Percentiles rank a stretch among this genome's conserved stretches.
Conservation (phyloP, 1,140 invertebrate species). For the Drosophila nikananu region DNA sequence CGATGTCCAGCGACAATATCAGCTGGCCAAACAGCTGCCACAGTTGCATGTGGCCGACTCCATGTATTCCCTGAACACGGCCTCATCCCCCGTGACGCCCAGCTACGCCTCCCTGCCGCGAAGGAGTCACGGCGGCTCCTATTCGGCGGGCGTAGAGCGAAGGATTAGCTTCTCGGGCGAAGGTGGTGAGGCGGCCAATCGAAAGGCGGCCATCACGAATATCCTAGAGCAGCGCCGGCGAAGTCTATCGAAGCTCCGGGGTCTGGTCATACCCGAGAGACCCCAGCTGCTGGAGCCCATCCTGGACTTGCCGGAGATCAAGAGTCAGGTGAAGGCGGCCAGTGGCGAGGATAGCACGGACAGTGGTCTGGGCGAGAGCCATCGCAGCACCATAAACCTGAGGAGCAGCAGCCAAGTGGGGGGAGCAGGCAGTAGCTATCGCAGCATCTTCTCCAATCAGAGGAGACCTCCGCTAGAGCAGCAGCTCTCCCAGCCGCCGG, state of each 20-base stretch:
- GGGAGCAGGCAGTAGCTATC: slow-evolving; percentile 53
- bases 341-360: slow-evolving; percentile 76
- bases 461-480: slow-evolving; percentile 60
- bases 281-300: slow-evolving; percentile 86
- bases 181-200: slow-evolving; percentile 71
- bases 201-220: slow-evolving; percentile 83
- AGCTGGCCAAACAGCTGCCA: slow-evolving; percentile 73
- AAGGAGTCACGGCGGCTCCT: slow-evolving; percentile 65
- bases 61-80: slow-evolving; percentile 78
- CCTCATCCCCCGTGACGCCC: slow-evolving; percentile 26
- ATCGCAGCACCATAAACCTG: slow-evolving; percentile 21
- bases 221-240: slow-evolving; percentile 91
- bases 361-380: slow-evolving; percentile 68
- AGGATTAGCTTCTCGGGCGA: slow-evolving; percentile 87
- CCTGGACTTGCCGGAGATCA: slow-evolving; percentile 92
- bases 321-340: slow-evolving; percentile 86
- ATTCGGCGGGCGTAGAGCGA: slow-evolving; percentile 83
- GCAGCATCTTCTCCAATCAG: slow-evolving; percentile 63
- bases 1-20: slow-evolving; percentile 77
- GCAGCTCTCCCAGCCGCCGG: slow-evolving; percentile 70
- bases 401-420: slow-evolving; percentile 16
- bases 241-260: slow-evolving; percentile 93
- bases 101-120: slow-evolving; percentile 83
- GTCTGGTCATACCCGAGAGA: slow-evolving; percentile 93
- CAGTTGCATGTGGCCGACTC: slow-evolving; percentile 75